phyloP scores from a whole-genome alignment of 2,797 vertebrate species.

The Philypnodon macrostomus region DNA sequence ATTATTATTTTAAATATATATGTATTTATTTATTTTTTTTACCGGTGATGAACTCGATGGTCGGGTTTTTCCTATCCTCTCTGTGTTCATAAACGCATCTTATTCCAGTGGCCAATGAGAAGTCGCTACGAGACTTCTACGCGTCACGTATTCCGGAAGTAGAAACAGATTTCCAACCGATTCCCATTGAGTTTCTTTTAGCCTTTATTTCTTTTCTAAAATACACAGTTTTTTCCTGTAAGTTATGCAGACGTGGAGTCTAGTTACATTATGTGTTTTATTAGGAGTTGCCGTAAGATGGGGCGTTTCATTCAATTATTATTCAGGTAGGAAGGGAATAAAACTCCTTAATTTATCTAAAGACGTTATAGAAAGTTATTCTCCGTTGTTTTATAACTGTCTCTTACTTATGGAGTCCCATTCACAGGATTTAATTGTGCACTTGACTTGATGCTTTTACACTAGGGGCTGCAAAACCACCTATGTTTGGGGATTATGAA shows the following conservation, averaged over 20 bases:
- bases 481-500: conserved; percentile 98
- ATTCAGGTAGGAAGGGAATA: conserved; percentile 83
- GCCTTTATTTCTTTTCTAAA: conserved; percentile 15
- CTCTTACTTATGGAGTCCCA: conserved; percentile 1
- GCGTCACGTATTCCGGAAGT: conserved; percentile 60
- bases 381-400: background rate
- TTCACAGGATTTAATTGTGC: conserved; percentile 22
- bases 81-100: conserved; percentile 29
- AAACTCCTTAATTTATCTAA: background rate
- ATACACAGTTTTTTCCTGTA: background rate
- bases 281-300: conserved; percentile 85
- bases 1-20: too few species aligned
- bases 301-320: conserved; percentile 90
- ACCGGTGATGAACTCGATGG: too few species aligned
- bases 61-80: rapidly evolving
- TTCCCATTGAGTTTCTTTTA: conserved; percentile 13
- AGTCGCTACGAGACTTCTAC: conserved; percentile 28
- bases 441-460: conserved; percentile 5
- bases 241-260: conserved; percentile 85
- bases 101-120: conserved; percentile 40
- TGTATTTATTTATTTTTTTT: too few species aligned
- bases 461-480: conserved; percentile 88
- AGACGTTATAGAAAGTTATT: background rate
- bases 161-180: conserved; percentile 3
- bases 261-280: conserved; percentile 78